Evolutionary conservation across 1,140 invertebrate species (phyloP).

Genomic region (Nylanderia fulva): DNA sequence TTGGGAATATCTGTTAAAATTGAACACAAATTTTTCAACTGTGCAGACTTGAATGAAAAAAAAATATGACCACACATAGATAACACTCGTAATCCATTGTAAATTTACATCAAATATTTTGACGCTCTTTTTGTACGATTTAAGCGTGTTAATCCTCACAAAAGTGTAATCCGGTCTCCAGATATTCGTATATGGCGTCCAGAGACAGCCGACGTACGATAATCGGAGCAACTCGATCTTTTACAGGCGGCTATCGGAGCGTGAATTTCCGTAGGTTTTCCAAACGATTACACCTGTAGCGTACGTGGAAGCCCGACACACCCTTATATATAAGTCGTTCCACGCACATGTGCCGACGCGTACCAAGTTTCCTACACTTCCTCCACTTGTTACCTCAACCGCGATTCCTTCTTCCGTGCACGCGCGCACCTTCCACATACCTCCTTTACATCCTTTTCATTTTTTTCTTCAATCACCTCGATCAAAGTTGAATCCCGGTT

Average conservation of each 20-base stretch:
- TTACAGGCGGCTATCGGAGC: slow-evolving; percentile 61
- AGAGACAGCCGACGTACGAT: neutral
- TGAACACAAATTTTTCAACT: too few relatives aligned
- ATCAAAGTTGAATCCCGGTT: neutral
- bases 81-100: too few relatives aligned
- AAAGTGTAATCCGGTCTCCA: neutral
- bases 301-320: slow-evolving; percentile 68
- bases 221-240: slow-evolving; percentile 45
- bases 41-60: too few relatives aligned
- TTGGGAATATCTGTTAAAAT: too few relatives aligned
- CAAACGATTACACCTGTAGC: slow-evolving; percentile 76
- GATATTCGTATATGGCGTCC: slow-evolving; percentile 12
- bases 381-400: slow-evolving; percentile 71
- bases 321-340: slow-evolving; percentile 52
- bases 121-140: neutral
- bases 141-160: neutral
- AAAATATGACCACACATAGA: too few relatives aligned
- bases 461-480: neutral
- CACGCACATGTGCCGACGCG: slow-evolving; percentile 25
- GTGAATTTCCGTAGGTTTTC: slow-evolving; percentile 75
- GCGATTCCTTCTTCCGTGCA: slow-evolving; percentile 70
- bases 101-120: neutral
- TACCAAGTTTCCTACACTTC: slow-evolving; percentile 62
- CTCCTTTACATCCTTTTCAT: slow-evolving; percentile 1
- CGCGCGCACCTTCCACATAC: neutral